Conservation (phyloP, 1,140 invertebrate genomes). For the Zeugodacus cucurbitae region DNA sequence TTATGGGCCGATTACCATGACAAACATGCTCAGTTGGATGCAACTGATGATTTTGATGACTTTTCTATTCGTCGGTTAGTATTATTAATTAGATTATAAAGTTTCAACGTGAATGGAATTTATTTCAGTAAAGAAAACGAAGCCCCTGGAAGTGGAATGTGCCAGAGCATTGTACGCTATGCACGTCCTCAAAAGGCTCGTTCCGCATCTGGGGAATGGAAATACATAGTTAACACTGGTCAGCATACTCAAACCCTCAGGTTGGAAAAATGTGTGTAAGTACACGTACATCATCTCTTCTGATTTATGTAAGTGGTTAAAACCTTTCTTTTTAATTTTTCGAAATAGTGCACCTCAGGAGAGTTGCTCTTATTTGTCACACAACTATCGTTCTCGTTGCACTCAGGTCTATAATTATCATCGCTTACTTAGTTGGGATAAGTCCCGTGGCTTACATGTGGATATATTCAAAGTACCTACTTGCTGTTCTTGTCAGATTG, state of each 20-base stretch:
- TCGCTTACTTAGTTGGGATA: conserved; percentile 85
- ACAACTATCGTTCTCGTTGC: conserved; percentile 84
- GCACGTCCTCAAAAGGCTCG: conserved; percentile 83
- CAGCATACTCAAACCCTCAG: conserved; percentile 87
- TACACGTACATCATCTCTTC: not conserved
- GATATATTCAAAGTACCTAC: conserved; percentile 89
- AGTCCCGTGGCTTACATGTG: conserved; percentile 82
- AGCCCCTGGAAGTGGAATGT: conserved; percentile 72
- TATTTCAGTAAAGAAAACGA: conserved; percentile 70
- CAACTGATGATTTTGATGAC: conserved; percentile 61
- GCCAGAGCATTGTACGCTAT: conserved; percentile 85
- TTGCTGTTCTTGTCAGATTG: conserved; percentile 85
- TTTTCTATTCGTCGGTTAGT: conserved; percentile 43
- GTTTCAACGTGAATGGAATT: not conserved
- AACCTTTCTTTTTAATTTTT: not conserved
- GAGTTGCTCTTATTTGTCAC: conserved; percentile 81
- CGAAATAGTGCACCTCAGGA: conserved; percentile 76
- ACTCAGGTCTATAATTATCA: conserved; percentile 89
- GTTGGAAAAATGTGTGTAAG: conserved; percentile 85
- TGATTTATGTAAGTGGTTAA: not conserved
- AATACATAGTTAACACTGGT: conserved; percentile 87
- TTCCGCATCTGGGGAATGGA: conserved; percentile 85
- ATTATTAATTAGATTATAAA: not conserved
- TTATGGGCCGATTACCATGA: conserved; percentile 77
- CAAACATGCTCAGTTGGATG: conserved; percentile 63